Conservation (phyloP, 1,140 invertebrate genomes). For the Papilio helenus region DNA sequence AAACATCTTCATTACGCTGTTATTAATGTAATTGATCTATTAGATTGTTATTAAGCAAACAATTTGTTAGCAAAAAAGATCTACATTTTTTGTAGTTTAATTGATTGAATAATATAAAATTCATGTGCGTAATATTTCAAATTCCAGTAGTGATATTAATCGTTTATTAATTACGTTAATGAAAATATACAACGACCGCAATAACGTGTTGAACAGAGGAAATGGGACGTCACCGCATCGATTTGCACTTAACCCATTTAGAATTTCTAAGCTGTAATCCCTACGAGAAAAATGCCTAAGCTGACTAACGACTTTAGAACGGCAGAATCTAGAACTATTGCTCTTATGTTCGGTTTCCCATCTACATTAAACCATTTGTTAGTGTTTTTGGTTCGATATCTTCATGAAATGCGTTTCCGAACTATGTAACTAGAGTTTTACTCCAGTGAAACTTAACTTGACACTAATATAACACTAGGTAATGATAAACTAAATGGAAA, state of each 20-base stretch:
- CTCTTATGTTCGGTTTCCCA: no score
- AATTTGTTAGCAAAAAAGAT: neutral
- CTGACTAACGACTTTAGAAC: neutral
- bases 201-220: neutral
- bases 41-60: neutral
- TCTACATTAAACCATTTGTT: no score
- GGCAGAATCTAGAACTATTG: neutral
- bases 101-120: neutral
- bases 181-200: conserved; percentile 2
- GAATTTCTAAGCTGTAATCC: conserved; percentile 17
- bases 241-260: conserved; percentile 34
- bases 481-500: no score
- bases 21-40: neutral
- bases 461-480: no score
- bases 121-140: no score
- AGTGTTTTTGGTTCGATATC: no score
- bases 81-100: neutral
- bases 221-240: conserved; percentile 22
- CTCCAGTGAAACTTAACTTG: no score
- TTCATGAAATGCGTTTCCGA: no score
- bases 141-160: neutral
- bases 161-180: neutral
- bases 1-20: neutral
- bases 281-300: neutral
- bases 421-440: no score